Evolutionary conservation across 2,797 vertebrate genomes (phyloP).

Genomic region (Trematomus bernacchii): DNA sequence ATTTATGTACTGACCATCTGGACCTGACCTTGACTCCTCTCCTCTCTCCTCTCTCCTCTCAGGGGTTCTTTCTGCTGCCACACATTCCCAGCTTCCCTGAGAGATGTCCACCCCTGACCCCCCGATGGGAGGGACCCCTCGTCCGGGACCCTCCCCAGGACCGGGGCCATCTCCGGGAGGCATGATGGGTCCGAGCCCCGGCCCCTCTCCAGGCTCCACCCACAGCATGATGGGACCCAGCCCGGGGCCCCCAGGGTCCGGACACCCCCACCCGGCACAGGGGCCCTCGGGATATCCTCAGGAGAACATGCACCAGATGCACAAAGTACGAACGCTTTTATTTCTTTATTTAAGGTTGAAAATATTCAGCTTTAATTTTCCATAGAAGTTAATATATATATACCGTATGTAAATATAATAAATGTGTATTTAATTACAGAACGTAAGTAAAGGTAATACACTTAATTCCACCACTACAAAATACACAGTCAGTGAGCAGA

Average conservation of each 20-base stretch:
- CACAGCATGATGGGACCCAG: slow-evolving; percentile 98
- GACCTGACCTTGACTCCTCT: not conserved
- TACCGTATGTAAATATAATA: too few species aligned
- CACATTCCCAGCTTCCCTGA: slow-evolving; percentile 75
- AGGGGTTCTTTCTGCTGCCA: slow-evolving; percentile 70
- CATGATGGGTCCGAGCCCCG: slow-evolving; percentile 94
- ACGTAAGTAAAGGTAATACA: too few species aligned
- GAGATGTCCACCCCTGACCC: slow-evolving; percentile 94
- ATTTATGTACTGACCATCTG: not conserved
- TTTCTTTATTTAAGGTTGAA: too few species aligned
- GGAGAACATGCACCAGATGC: slow-evolving; percentile 96
- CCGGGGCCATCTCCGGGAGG: slow-evolving; percentile 93
- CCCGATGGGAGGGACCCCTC: slow-evolving; percentile 93
- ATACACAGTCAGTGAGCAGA: too few species aligned
- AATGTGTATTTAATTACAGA: too few species aligned
- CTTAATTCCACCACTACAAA: too few species aligned
- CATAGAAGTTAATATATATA: too few species aligned
- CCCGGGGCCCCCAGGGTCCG: slow-evolving; percentile 91
- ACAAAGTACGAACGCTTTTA: slow-evolving; percentile 86
- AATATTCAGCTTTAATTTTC: too few species aligned
- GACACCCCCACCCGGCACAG: slow-evolving; percentile 90
- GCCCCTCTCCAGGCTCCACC: slow-evolving; percentile 93
- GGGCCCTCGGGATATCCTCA: slow-evolving; percentile 93
- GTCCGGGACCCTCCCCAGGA: slow-evolving; percentile 92
- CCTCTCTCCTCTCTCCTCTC: not conserved